A percentile compares a stretch with the other conserved stretches of the same genome.
Evolutionary conservation across 2,888 invertebrate genomes (phyloP).

Genomic region (Ectemnius cavifrons): DNA sequence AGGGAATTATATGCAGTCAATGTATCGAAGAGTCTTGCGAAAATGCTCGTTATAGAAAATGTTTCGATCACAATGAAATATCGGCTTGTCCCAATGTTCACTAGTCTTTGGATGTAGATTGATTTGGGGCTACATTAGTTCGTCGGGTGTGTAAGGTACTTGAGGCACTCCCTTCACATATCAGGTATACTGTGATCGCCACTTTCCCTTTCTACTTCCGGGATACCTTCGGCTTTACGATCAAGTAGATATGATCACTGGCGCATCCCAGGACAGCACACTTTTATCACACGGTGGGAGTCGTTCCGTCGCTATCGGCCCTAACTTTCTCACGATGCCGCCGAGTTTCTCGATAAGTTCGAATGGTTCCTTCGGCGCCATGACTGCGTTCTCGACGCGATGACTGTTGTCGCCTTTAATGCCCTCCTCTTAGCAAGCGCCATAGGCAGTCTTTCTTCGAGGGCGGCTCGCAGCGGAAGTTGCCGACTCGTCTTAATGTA

Average conservation of each 20-base stretch:
- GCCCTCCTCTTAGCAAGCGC: too few species aligned
- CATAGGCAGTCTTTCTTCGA: too few species aligned
- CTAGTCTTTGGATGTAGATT: not conserved
- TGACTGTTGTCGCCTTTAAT: not conserved
- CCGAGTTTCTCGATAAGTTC: constrained; percentile 14
- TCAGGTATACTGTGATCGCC: not conserved
- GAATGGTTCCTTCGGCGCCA: constrained; percentile 39
- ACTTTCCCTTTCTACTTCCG: constrained; percentile 5
- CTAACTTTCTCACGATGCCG: constrained; percentile 8
- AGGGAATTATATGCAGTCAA: not conserved
- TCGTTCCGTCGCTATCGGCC: constrained; percentile 7
- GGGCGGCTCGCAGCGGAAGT: too few species aligned
- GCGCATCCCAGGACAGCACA: constrained; percentile 17
- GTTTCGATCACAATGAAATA: too few species aligned
- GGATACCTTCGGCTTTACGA: constrained; percentile 18
- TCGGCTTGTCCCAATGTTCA: too few species aligned
- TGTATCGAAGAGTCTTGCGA: not conserved
- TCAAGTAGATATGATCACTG: constrained; percentile 32
- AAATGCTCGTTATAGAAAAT: not conserved
- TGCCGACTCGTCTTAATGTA: too few species aligned
- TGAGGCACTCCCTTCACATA: not conserved
- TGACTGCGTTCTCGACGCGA: constrained; percentile 18
- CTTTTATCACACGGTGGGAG: constrained; percentile 19
- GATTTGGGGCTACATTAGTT: not conserved
- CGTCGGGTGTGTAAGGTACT: not conserved